Conservation (phyloP, 2,888 invertebrate species). For the Coenonympha arcania region DNA sequence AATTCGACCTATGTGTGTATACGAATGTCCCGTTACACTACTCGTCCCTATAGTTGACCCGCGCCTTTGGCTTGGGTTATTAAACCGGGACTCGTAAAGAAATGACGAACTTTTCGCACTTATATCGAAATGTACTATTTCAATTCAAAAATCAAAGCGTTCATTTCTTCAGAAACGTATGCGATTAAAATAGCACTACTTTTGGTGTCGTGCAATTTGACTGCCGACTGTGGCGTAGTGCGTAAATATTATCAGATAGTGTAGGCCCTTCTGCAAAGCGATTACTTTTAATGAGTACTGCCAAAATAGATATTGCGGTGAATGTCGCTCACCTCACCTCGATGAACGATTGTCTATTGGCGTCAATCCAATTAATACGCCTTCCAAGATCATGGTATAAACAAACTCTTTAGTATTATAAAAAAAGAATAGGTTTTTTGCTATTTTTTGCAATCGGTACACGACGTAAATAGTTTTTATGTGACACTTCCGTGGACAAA, state of each 20-base stretch:
- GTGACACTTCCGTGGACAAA: slow-evolving; percentile 1
- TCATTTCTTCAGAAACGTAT: too few relatives aligned
- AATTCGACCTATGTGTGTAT: too few relatives aligned
- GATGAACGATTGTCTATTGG: slow-evolving; percentile 55
- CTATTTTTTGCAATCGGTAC: slow-evolving; percentile 1
- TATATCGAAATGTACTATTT: too few relatives aligned
- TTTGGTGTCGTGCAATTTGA: too few relatives aligned
- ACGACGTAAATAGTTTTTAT: not conserved
- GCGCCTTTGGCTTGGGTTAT: too few relatives aligned
- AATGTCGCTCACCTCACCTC: slow-evolving; percentile 69
- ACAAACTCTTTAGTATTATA: slow-evolving; percentile 16
- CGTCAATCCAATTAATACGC: slow-evolving; percentile 45
- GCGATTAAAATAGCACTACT: too few relatives aligned
- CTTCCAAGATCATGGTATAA: slow-evolving; percentile 23
- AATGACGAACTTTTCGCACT: too few relatives aligned
- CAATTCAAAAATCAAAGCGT: too few relatives aligned
- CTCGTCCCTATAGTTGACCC: too few relatives aligned
- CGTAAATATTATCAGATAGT: too few relatives aligned
- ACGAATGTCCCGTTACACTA: too few relatives aligned
- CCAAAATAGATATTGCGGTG: slow-evolving; percentile 57
- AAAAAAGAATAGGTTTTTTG: slow-evolving; percentile 8
- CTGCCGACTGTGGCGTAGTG: slow-evolving; percentile 1
- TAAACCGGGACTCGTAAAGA: too few relatives aligned
- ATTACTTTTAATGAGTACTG: slow-evolving; percentile 47
- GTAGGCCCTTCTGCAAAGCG: slow-evolving; percentile 22